Conservation (phyloP, 1,140 invertebrate species). For the Pemphigus obesinymphae region DNA sequence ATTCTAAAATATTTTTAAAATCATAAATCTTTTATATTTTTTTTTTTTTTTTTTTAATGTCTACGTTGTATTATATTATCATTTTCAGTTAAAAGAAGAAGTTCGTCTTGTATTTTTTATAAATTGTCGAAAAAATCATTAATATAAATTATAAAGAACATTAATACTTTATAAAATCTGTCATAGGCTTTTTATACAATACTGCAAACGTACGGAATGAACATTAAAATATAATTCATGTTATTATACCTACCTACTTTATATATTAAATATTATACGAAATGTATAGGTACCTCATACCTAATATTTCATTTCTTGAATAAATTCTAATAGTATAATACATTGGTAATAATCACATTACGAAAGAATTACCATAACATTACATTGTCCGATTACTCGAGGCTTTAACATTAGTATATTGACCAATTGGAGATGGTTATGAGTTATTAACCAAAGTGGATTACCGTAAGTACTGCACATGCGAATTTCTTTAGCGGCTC, state of each 20-base stretch:
- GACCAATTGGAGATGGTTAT: constrained; percentile 33
- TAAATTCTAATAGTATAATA: neutral
- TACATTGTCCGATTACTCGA: constrained; percentile 3
- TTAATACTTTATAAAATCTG: no score
- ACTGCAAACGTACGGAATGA: no score
- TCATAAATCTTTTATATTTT: no score
- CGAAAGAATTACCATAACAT: constrained; percentile 10
- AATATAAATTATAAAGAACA: constrained; percentile 9
- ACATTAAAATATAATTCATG: no score
- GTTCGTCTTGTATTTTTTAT: neutral
- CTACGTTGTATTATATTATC: no score
- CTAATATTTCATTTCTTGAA: neutral
- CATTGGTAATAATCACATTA: neutral
- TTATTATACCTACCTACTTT: no score
- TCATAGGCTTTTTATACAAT: no score
- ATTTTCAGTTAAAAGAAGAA: no score
- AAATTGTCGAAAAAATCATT: neutral
- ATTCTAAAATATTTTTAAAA: no score
- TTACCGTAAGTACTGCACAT: constrained; percentile 31
- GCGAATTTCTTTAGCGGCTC: constrained; percentile 32
- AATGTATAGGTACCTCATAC: neutral
- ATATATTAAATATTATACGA: no score
- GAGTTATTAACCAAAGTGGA: constrained; percentile 39
- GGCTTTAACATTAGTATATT: constrained; percentile 25
- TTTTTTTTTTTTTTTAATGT: no score